These are phyloP conservation scores for Turdus rufiventris DNA, from an alignment of 2,113 vertebrate species.

Conservation along the genomic window DNA sequence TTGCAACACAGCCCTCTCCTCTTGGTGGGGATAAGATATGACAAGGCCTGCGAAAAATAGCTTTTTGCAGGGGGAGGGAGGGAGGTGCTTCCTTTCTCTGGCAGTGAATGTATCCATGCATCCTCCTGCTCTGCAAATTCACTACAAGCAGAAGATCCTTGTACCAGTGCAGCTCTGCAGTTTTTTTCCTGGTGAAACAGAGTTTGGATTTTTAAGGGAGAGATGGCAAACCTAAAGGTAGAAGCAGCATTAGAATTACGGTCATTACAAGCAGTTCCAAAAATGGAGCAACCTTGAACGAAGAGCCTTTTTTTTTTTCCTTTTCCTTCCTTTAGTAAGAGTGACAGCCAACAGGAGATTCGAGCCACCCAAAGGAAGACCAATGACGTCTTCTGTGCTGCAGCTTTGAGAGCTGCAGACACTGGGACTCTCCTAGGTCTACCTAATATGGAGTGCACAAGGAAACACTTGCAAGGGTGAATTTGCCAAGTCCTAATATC, in stretches of 20 bases:
- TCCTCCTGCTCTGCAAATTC: slow-evolving; percentile 7
- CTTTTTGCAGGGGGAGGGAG: neutral
- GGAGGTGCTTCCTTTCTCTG: slow-evolving; percentile 3
- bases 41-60: slow-evolving; percentile 37
- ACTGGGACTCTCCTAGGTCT: neutral
- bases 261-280: slow-evolving; percentile 5
- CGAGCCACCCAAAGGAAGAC: slow-evolving; percentile 22
- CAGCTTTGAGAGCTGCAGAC: neutral
- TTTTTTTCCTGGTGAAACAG: neutral
- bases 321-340: neutral
- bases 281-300: slow-evolving; percentile 35
- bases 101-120: neutral
- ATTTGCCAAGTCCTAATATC: neutral
- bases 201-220: neutral
- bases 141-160: neutral
- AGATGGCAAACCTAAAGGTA: neutral
- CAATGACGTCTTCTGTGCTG: slow-evolving; percentile 9
- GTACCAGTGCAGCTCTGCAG: neutral
- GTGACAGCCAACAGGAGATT: slow-evolving; percentile 30
- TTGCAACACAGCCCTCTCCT: slow-evolving; percentile 1
- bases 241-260: neutral
- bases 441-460: slow-evolving; percentile 26
- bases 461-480: slow-evolving; percentile 7
- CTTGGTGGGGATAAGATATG: slow-evolving; percentile 32
- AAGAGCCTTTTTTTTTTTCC: neutral